These are phyloP conservation scores for Aeoliscus strigatus DNA, from an alignment of 2,797 vertebrate species.

Conservation along the genomic window DNA sequence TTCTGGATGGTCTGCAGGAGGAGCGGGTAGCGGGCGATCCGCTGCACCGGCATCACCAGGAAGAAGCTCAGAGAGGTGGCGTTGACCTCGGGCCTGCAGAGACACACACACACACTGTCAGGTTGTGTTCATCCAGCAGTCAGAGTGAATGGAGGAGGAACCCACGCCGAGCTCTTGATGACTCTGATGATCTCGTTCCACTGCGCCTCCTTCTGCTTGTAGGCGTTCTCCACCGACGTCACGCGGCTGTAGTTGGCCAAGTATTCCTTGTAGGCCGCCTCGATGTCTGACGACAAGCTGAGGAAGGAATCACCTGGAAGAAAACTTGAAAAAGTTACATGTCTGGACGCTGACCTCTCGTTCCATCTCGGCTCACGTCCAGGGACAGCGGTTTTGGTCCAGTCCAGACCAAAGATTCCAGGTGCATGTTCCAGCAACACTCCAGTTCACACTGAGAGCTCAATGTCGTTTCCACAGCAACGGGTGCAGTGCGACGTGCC, in stretches of 20 bases:
- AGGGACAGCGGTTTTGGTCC: no score
- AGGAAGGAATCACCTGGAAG: slow-evolving; percentile 84
- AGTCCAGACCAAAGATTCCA: no score
- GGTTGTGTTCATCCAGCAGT: no score
- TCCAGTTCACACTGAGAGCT: no score
- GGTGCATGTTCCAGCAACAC: no score
- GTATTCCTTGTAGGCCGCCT: slow-evolving; percentile 85
- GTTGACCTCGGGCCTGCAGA: slow-evolving; percentile 81
- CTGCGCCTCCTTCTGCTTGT: slow-evolving; percentile 80
- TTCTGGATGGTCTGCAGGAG: slow-evolving; percentile 91
- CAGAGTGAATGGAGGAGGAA: no score
- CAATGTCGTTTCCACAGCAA: no score
- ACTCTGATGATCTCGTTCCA: slow-evolving; percentile 78
- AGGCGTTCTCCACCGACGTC: slow-evolving; percentile 78
- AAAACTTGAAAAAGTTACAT: no score
- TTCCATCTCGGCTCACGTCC: no score
- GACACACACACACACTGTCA: not conserved
- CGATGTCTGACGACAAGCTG: slow-evolving; percentile 82
- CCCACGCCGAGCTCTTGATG: slow-evolving; percentile 82
- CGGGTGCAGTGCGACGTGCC: no score
- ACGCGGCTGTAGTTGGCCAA: slow-evolving; percentile 83
- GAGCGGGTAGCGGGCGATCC: slow-evolving; percentile 90
- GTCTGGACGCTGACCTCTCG: no score
- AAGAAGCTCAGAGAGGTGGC: slow-evolving; percentile 88
- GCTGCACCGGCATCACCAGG: slow-evolving; percentile 91